Evolutionary conservation across 2,888 invertebrate genomes (phyloP), one percentile per base, ranked within the genome.

Genomic region (Ditylenchus weischeri): DNA sequence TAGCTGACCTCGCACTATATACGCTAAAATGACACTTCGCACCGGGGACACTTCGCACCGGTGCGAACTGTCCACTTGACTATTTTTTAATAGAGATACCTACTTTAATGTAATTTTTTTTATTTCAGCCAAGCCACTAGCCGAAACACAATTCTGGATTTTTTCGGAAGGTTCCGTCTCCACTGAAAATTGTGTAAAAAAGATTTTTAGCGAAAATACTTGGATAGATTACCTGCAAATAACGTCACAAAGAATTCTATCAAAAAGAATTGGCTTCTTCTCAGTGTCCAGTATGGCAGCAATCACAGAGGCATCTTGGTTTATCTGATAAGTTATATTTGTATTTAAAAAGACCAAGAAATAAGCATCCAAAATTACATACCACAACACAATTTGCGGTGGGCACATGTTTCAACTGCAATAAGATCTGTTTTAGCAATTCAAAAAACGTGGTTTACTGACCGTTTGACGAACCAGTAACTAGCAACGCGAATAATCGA

Each of bases 121-220:
- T n/a, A n/a, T n/a, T n/a, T n/a, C n/a, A n/a, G n/a, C n/a, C n/a
- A n/a, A n/a, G n/a, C n/a, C n/a, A n/a, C n/a, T n/a, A n/a, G n/a
- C n/a, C n/a, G n/a, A n/a, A n/a, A n/a, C 98, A 98, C 74, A 98
- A 91, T 84, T 98, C 96, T 0, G 91, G 90, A 86, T 96, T 98
- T 85, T 99, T 98, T 62, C 98, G 88, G 78, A 98, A 85, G 0
- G 98, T 98, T 0, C 93, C 96, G 86, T 98, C 96, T 0, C 96
- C 96, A 78, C 84, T 85, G n/a, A 67, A 83, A 43, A 66, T 35
- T 7, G n/a, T 13, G 2, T 49, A 23, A 49, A n/a, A n/a, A 29
- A 43, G 18, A 10, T 2, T 2, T 13, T 13, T 1, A 43, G 15
- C 15, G 8, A 13, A 43, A 29, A 29, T 29, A 1, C 43, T 8